phyloP scores from a whole-genome alignment of 1,140 invertebrate genomes.

The Drosophila quadrilineata region DNA sequence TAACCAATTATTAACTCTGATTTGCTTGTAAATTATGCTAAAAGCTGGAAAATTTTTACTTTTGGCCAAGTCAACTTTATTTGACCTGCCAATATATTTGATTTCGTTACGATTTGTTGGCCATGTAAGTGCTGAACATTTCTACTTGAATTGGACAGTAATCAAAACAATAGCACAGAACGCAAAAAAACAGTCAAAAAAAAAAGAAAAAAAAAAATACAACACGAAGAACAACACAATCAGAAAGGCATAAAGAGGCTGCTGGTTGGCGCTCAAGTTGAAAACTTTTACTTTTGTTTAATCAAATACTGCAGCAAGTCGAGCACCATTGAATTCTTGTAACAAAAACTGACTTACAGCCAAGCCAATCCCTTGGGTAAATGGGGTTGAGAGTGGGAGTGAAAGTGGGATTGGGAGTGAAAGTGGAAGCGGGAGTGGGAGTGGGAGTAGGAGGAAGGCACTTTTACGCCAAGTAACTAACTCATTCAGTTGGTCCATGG shows the following conservation, averaged over 20 bases:
- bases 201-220: constrained; percentile 19
- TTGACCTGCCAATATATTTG: background rate
- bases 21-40: constrained; percentile 49
- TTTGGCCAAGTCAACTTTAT: background rate
- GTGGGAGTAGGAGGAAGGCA: too few species aligned
- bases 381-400: background rate
- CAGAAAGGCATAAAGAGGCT: constrained; percentile 40
- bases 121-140: constrained; percentile 54
- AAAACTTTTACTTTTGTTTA: constrained; percentile 77
- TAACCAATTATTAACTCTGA: too few species aligned
- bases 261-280: constrained; percentile 40
- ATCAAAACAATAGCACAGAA: too few species aligned
- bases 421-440: too few species aligned
- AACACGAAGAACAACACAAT: constrained; percentile 64
- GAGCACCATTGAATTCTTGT: constrained; percentile 67
- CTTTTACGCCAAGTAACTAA: constrained; percentile 24
- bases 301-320: constrained; percentile 69
- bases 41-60: constrained; percentile 52
- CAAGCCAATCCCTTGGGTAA: background rate
- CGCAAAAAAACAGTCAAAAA: background rate
- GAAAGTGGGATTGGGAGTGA: too few species aligned
- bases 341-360: constrained; percentile 34
- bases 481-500: constrained; percentile 35
- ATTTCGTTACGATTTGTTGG: constrained; percentile 39
- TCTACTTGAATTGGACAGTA: constrained; percentile 41